Conservation (phyloP, 2,888 invertebrate genomes). For the Eilema sororculum region DNA sequence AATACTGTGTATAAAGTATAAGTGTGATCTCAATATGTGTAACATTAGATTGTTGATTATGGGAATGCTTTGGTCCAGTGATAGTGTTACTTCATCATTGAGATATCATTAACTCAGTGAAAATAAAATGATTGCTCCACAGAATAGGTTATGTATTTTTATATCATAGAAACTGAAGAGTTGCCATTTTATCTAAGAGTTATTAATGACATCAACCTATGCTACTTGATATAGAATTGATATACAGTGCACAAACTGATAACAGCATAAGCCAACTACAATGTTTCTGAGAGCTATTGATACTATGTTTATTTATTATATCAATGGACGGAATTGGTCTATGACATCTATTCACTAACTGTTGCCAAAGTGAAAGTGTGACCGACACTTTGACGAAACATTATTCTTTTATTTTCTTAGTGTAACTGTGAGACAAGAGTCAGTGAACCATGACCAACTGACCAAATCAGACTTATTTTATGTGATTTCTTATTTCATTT, state of each 20-base stretch:
- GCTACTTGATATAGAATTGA: neutral
- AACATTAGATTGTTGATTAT: no score
- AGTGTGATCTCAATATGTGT: no score
- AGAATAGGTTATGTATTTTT: no score
- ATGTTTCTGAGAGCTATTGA: neutral
- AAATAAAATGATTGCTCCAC: no score
- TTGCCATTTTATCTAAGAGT: no score
- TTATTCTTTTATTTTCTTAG: constrained; percentile 12
- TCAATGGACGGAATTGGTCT: neutral
- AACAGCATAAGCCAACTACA: neutral
- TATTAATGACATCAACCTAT: no score
- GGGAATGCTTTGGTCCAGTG: no score
- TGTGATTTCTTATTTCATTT: neutral
- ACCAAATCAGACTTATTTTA: neutral
- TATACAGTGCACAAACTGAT: neutral
- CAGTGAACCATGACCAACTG: constrained; percentile 5
- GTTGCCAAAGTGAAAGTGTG: constrained; percentile 19
- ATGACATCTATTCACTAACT: neutral
- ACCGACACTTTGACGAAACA: neutral
- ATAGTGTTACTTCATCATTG: no score
- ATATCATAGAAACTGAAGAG: no score
- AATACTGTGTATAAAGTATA: no score
- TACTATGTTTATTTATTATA: neutral
- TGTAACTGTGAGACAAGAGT: neutral
- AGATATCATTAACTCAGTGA: no score